Evolutionary conservation across 2,113 vertebrate genomes (phyloP).

Genomic region (Semicossyphus pulcher): DNA sequence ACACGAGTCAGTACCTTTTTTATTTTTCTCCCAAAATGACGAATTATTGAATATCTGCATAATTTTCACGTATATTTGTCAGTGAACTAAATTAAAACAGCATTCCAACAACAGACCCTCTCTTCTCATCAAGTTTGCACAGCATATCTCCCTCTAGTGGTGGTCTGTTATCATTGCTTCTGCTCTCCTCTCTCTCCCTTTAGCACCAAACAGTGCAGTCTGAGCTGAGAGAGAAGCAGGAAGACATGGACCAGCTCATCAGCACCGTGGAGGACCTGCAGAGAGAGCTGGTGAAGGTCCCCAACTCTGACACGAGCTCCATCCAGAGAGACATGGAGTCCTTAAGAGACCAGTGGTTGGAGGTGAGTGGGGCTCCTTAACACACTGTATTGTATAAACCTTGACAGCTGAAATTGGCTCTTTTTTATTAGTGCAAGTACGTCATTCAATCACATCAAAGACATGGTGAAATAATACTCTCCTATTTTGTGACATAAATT

Average conservation of each 20-base stretch:
- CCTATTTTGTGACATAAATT: not conserved
- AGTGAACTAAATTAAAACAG: too few species aligned
- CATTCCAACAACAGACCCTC: not conserved
- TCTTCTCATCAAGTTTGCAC: not conserved
- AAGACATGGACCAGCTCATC: constrained; percentile 90
- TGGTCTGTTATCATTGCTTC: constrained; percentile 19
- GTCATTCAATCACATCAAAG: too few species aligned
- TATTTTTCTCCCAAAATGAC: not conserved
- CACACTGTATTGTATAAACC: not conserved
- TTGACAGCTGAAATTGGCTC: not conserved
- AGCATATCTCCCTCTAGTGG: constrained; percentile 55
- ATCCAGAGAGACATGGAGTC: constrained; percentile 88
- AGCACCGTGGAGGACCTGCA: constrained; percentile 90
- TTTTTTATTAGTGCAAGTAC: not conserved
- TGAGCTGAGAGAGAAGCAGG: constrained; percentile 88
- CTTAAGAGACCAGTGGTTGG: constrained; percentile 91
- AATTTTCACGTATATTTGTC: not conserved
- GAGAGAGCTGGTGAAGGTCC: constrained; percentile 88
- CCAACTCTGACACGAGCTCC: constrained; percentile 75
- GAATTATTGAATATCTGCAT: not conserved
- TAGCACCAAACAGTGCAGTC: constrained; percentile 89
- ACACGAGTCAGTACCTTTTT: constrained; percentile 83
- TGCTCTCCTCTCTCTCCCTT: constrained; percentile 67
- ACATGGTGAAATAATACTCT: not conserved
- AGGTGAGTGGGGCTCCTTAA: constrained; percentile 76